Base-by-base conservation (phyloP, 2,113 vertebrate genomes). In the Ariopsis seemanni region DNA sequence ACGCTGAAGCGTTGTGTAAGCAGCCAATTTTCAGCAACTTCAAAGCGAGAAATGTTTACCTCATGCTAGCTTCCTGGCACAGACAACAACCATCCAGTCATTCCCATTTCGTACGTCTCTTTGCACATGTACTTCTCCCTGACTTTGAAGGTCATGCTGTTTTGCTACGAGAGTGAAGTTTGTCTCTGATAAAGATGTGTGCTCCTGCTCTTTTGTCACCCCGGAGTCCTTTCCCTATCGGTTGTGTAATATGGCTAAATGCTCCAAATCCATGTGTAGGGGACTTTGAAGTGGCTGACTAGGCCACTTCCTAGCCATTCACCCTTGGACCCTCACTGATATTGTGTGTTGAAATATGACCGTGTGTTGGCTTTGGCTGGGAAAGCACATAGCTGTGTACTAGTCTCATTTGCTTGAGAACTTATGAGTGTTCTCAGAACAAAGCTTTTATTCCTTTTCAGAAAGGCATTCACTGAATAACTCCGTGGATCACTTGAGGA, bases 301-400 rank as follows among this genome's bases (percentile, higher is more conserved):
- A 85, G 57, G 79, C 50, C 85, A 30, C 86, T 86, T 92, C 83
- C 87, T 71, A 87, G 74, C 79, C 81, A 88, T 0, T 87, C 5
- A 81, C 30, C n/a, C 82, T 80, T 53, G 50, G 69, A 77, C 30
- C 30, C 78, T 89, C 71, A n/a, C 27, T 50, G 55, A 75, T 2
- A 78, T 74, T 85, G 62, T 42, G 14, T 87, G 78, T 57, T 88
- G 55, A 89, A 90, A 63, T 89, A 58, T 88, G 50, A 87, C 69
- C 7, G 50, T 85, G 60, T 86, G 88, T 87, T 87, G 79, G 53
- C 14, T 91, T 89, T 89, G 90, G 90, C 85, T 79, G 53, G 69
- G 65, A 79, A 88, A 57, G 14, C 2, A 86, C 86, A 88, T 86
- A 90, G 89, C 89, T 91, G 71, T 69, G 82, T 55, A 65, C 52